Conservation (phyloP, 1,140 invertebrate genomes). For the Heliconius melpomene region DNA sequence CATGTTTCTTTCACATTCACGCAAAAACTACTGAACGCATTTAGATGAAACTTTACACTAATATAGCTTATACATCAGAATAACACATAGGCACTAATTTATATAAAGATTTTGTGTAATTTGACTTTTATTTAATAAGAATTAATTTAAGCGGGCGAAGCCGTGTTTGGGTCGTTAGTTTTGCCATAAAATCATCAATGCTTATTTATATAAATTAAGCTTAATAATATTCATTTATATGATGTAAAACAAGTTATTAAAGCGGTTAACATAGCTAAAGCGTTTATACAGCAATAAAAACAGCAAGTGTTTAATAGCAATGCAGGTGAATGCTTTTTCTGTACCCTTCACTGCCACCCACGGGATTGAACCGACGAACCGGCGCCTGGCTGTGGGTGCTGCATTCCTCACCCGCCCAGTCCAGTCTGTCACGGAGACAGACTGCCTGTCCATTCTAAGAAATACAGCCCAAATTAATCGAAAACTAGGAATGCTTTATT, state of each 20-base stretch:
- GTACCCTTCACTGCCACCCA: constrained; percentile 56
- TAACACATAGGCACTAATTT: too few species aligned
- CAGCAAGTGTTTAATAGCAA: constrained; percentile 10
- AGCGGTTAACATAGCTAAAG: neutral
- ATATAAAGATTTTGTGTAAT: too few species aligned
- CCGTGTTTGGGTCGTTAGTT: neutral
- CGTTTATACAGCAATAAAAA: constrained; percentile 9
- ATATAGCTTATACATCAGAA: too few species aligned
- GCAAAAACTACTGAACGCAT: too few species aligned
- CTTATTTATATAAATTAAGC: neutral
- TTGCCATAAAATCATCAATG: neutral
- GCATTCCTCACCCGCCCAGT: constrained; percentile 43
- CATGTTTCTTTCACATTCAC: too few species aligned
- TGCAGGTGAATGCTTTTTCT: constrained; percentile 51
- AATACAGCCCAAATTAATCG: constrained; percentile 24
- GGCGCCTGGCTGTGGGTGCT: constrained; percentile 48
- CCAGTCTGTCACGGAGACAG: constrained; percentile 31
- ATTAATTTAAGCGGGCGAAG: neutral
- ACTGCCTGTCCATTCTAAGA: constrained; percentile 29
- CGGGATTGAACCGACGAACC: constrained; percentile 40
- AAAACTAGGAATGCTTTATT: constrained; percentile 29
- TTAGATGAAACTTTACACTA: too few species aligned
- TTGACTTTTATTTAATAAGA: too few species aligned
- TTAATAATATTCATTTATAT: constrained; percentile 7
- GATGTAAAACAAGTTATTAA: neutral